Conservation (phyloP, 1,140 invertebrate genomes). For the Manduca sexta region DNA sequence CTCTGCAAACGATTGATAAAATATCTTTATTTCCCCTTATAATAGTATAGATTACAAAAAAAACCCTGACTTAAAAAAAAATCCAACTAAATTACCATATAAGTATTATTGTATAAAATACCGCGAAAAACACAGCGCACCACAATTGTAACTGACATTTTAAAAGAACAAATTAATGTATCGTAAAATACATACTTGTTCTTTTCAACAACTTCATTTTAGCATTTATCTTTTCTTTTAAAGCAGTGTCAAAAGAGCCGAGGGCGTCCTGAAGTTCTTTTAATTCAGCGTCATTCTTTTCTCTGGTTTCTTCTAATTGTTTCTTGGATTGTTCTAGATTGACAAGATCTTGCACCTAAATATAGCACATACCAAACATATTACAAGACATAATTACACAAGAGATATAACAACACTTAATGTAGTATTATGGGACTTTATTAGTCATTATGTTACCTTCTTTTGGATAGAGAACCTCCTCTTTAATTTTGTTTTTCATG, state of each 20-base stretch:
- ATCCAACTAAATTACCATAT: too few relatives aligned
- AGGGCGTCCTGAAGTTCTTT: constrained; percentile 43
- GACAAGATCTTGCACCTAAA: constrained; percentile 63
- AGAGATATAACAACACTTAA: not conserved
- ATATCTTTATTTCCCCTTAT: too few relatives aligned
- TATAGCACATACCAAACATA: too few relatives aligned
- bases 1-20: constrained; percentile 24
- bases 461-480: constrained; percentile 74
- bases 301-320: constrained; percentile 46
- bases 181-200: constrained; percentile 35
- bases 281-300: constrained; percentile 46
- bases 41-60: too few relatives aligned
- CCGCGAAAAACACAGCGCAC: too few relatives aligned
- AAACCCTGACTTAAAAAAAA: too few relatives aligned
- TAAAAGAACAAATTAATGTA: constrained; percentile 1
- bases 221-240: constrained; percentile 46
- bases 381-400: too few relatives aligned
- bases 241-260: constrained; percentile 38
- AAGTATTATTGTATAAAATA: too few relatives aligned
- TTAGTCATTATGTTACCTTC: too few relatives aligned
- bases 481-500: constrained; percentile 75
- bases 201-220: constrained; percentile 52
- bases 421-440: too few relatives aligned
- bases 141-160: too few relatives aligned
- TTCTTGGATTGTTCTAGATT: constrained; percentile 61